phyloP scores from a whole-genome alignment of 2,113 vertebrate genomes.

The Columbina picui region DNA sequence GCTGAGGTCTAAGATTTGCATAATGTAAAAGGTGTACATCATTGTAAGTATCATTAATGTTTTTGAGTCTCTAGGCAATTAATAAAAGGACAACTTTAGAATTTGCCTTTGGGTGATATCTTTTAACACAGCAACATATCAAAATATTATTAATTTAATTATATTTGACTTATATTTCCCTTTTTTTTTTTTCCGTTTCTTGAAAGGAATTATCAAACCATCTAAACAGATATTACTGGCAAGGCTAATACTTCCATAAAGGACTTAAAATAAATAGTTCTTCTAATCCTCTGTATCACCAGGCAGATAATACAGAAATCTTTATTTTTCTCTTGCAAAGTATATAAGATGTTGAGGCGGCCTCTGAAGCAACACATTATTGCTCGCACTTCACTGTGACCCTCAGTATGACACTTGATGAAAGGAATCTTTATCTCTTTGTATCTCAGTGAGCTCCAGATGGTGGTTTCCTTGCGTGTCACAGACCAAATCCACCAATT shows the following conservation, averaged over 20 bases:
- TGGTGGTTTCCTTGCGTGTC: not conserved
- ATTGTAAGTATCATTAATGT: slow-evolving; percentile 61
- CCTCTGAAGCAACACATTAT: slow-evolving; percentile 2
- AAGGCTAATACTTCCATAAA: slow-evolving; percentile 7
- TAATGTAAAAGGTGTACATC: slow-evolving; percentile 57
- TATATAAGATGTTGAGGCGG: not conserved
- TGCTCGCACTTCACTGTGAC: not conserved
- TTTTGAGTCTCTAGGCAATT: slow-evolving; percentile 60
- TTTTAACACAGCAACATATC: slow-evolving; percentile 12
- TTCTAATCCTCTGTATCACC: not conserved
- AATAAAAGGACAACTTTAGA: slow-evolving; percentile 67
- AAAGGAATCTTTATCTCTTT: not conserved
- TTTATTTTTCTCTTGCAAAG: slow-evolving; percentile 2
- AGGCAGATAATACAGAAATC: not conserved
- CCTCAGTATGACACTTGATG: not conserved
- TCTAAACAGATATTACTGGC: not conserved
- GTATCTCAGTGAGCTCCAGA: not conserved
- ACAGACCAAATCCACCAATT: not conserved
- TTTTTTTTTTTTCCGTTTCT: not conserved
- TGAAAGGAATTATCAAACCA: not conserved
- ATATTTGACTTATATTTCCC: slow-evolving; percentile 30
- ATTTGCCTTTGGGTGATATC: slow-evolving; percentile 54
- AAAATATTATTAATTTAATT: slow-evolving; percentile 59
- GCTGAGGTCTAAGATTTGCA: slow-evolving; percentile 57
- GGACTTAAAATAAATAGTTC: not conserved